Percentiles rank a stretch among this genome's conserved stretches.
Evolutionary conservation across 2,113 vertebrate species (phyloP).

Genomic region (Scomber japonicus): DNA sequence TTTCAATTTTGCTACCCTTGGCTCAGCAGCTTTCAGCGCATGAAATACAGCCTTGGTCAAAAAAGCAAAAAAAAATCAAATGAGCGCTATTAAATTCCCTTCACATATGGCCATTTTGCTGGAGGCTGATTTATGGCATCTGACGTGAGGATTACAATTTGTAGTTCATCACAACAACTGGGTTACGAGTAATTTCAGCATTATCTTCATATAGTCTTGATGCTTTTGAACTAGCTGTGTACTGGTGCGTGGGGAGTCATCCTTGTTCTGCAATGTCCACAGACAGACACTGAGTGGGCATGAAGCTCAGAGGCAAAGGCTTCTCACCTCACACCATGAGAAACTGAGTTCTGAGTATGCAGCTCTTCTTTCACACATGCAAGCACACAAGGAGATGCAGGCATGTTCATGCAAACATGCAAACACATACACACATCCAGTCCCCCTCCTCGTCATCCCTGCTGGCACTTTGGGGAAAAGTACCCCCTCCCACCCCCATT

Average conservation of each 20-base stretch:
- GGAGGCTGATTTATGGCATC: slow-evolving; percentile 71
- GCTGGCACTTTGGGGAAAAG: slow-evolving; percentile 84
- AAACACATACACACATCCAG: slow-evolving; percentile 61
- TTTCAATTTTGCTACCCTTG: slow-evolving; percentile 50
- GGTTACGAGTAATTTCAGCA: slow-evolving; percentile 74
- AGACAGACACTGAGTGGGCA: slow-evolving; percentile 53
- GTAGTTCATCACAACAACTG: slow-evolving; percentile 77
- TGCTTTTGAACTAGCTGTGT: slow-evolving; percentile 62
- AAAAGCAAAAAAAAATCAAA: slow-evolving; percentile 47
- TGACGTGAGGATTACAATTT: slow-evolving; percentile 70
- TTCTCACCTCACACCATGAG: slow-evolving; percentile 70
- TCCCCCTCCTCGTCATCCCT: slow-evolving; percentile 79
- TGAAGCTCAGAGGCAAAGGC: slow-evolving; percentile 60
- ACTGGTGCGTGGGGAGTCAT: slow-evolving; percentile 52
- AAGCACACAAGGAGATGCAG: slow-evolving; percentile 59
- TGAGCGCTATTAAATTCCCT: slow-evolving; percentile 65
- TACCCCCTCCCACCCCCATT: slow-evolving; percentile 69
- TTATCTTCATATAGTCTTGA: slow-evolving; percentile 42
- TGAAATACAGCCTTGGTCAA: slow-evolving; percentile 50
- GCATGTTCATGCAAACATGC: slow-evolving; percentile 55
- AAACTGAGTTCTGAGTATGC: slow-evolving; percentile 54
- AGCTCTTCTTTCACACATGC: slow-evolving; percentile 52
- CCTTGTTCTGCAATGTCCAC: slow-evolving; percentile 34
- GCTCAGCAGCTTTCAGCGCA: slow-evolving; percentile 52
- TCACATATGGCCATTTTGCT: slow-evolving; percentile 74